Base-by-base conservation (phyloP, 2,888 invertebrate genomes). In the Rotaria magnacalcarata region DNA sequence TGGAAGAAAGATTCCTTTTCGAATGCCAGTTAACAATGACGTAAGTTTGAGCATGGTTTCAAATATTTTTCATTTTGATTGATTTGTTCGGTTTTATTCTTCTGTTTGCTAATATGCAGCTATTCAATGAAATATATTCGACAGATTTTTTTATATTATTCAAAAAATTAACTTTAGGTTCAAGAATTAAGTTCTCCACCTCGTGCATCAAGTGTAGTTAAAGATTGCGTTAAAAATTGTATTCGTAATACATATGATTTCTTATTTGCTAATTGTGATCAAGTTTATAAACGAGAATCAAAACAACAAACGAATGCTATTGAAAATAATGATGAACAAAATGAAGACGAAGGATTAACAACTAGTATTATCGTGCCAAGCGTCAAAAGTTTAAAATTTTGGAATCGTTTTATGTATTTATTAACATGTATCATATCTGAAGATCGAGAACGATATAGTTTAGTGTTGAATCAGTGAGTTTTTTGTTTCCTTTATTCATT, bases 201-300 rank as follows among this genome's bases (percentile, higher is more conserved):
- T 2, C 93, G 99, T 89, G 99, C 99, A 87, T 96, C 97, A 92
- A 96, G 96, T 47, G 99, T 99, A 74, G 98, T 99, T 86, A 97
- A 97, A 93, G 99, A 99, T 92, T 99, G 99, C 92, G 99, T 97
- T 86, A 97, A 96, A 91, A 97, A 97, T 86, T 99, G 99, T 92
- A 94, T 99, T 90, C 94, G 96, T 91, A 96, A 97, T 88, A 99
- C 99, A 89, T 99, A 99, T 93, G 97, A 99, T 92, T 97, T 98
- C 92, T 94, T 99, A 88, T 99, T 98, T 92, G 98, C 97, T 92
- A 97, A 99, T 92, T 98, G 98, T 90, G 96, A 96, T 92, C 98
- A 99, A 90, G 93, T 98, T 74, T 98, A 96, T 92, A 95, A 95
- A 88, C 88, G 91, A 85, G 80, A 80, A 47, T 67, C 67, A 6